phyloP scores from a whole-genome alignment of 2,888 invertebrate species.

The Sminthurides aquaticus region DNA sequence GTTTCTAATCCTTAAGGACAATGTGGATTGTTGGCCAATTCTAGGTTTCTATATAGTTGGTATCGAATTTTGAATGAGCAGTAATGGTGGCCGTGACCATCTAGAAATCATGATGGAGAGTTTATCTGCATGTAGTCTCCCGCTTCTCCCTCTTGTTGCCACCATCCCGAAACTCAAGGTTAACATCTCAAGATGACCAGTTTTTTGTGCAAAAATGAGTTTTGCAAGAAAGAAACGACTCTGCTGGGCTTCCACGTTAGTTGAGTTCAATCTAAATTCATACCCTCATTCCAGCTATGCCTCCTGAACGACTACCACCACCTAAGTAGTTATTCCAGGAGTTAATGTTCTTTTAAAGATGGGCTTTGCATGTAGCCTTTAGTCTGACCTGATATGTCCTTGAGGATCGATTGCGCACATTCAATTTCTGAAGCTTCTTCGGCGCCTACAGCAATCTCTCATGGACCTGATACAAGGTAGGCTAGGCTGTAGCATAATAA shows the following conservation, averaged over 20 bases:
- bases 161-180: not conserved
- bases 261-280: too few species aligned
- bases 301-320: too few species aligned
- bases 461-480: too few species aligned
- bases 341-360: too few species aligned
- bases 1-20: not conserved
- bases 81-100: not conserved
- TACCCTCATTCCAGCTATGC: too few species aligned
- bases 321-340: too few species aligned
- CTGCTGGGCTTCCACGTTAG: not conserved
- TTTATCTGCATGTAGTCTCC: not conserved
- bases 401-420: not conserved
- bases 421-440: too few species aligned
- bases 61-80: not conserved
- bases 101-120: not conserved
- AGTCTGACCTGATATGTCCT: not conserved
- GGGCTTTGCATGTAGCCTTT: not conserved
- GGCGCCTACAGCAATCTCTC: too few species aligned
- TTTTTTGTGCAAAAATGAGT: not conserved
- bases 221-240: not conserved
- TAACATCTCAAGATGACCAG: not conserved
- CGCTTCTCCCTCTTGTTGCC: not conserved
- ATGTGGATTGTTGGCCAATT: not conserved
- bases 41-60: not conserved
- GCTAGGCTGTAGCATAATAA: not conserved